Evolutionary conservation across 2,797 vertebrate species (phyloP), one percentile per base, ranked within the genome.

Genomic region (Sternotherus odoratus): DNA sequence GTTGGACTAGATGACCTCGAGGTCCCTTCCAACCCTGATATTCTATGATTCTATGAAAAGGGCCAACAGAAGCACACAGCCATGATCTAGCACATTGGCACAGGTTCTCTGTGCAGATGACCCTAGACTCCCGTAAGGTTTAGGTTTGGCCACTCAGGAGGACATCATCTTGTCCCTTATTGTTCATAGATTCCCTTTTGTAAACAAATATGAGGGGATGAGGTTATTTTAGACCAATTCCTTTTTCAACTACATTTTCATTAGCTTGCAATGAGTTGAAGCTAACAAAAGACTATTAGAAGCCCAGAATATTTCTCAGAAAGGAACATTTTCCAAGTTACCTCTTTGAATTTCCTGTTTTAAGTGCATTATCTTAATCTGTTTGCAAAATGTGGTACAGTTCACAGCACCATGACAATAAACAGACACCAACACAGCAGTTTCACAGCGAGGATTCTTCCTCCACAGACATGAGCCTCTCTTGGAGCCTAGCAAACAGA

Each of bases 241-340:
- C 8, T 12, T 3, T 26, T 88, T 80, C 49, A 78, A 85, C 74
- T 0, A 0, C 2, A 50, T 19, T 26, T 5, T 15, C 78, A 77
- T 28, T 5, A 30, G 78, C 36, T 0, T 2, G 16, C 6, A 86
- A 60, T 6, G 16, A 0, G 2, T 0, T 19, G 43, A 49, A 23
- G 9, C 0, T 51, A 30, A 54, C 21, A 50, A 48, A 79, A 33
- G 0, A 6, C 84, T 66, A 80, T 0, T 2, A 26, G 36, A 43
- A 77, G 50, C 83, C 9, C 6, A 16, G 26, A 51, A 8, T 60
- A 33, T 72, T n/a, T 48, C 66, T 39, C 85, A 57, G 51, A 87
- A n/a, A 75, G 54, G n/a, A 75, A 26, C 33, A 24, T 39, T 94
- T 93, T 75, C 3, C 46, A 36, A 83, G 83, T 66, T 43, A 77